These are phyloP conservation scores for Columba janthina DNA, from an alignment of 2,113 vertebrate genomes.

Conservation along the genomic window DNA sequence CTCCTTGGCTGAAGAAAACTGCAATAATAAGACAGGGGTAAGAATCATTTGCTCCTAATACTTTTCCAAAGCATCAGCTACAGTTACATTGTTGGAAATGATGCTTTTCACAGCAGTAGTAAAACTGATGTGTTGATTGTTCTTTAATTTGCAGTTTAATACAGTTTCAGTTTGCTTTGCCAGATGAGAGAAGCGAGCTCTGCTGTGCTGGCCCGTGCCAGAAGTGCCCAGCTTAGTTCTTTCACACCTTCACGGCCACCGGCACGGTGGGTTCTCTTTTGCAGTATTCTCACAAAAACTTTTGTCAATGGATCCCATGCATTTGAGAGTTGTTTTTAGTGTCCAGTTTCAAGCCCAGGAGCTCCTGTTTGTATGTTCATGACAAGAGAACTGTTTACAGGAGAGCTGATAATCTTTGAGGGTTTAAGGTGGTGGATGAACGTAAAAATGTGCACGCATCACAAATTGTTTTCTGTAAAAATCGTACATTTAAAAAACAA, in stretches of 20 bases:
- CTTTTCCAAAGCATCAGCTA: background rate
- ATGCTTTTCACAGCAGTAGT: background rate
- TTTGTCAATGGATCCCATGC: background rate
- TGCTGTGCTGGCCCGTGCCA: background rate
- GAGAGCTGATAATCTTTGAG: background rate
- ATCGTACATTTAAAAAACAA: accelerated
- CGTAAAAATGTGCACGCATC: background rate
- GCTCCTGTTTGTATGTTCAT: background rate
- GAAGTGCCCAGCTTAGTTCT: background rate
- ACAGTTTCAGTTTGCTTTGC: background rate
- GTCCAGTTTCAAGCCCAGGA: background rate
- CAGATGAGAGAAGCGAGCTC: background rate
- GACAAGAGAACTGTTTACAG: background rate
- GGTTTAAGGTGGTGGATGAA: background rate
- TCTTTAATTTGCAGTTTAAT: background rate
- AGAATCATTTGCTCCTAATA: background rate
- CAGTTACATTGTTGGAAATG: background rate
- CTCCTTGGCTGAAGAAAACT: background rate
- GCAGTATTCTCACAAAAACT: background rate
- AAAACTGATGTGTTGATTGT: background rate
- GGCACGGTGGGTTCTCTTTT: background rate
- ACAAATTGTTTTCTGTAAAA: background rate
- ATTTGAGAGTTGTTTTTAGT: background rate
- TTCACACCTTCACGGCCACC: background rate
- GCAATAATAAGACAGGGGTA: background rate